Evolutionary conservation across 2,797 vertebrate genomes (phyloP), one percentile per base, ranked within the genome.

Genomic region (Hozukius guyotensis): DNA sequence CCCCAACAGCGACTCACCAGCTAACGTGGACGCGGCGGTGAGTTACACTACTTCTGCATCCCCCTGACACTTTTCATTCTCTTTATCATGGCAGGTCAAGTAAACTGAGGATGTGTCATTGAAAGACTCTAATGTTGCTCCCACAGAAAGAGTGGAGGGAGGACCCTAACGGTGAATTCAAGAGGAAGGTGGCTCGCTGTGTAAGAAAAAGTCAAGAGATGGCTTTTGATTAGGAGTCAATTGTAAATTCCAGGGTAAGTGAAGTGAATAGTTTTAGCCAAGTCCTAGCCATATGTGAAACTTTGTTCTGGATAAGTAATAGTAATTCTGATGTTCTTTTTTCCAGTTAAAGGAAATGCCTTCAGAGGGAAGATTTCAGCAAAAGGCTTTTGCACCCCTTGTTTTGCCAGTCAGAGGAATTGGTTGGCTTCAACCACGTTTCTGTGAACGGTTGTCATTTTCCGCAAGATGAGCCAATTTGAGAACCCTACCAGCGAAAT

Each of bases 11-110:
- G 99, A 99, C 90, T 99, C 99, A 62, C 99, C 99, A 61, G 99
- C 98, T 80, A 99, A 99, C 14, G 99, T 99, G 60, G 99, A 99
- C 67, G 99, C 99, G 92, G 99, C 99, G 83, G 99, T 99, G 96
- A 96, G 98, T 89, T 52, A 1, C 32, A 24, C 67, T 6, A 1
- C 31, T 72, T 56, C 71, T 80, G 12, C 32, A 0, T 42, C 46
- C 18, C n/a, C 63, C 32, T 13, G 10, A 25, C 55, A 53, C 20
- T 38, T 20, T 29, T 25, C 18, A 18, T 12, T 64, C 11, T 27
- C 63, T 7, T 62, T 25, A 46, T 72, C 34, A 52, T 7, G 16
- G 29, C 36, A 53, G 2, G 13, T 49, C 0, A 72, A 38, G 13
- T 46, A 25, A 80, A 11, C 4, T 6, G 13, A 75, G 1, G 13